Conservation (phyloP, 2,797 vertebrate genomes). For the Calcarius lapponicus region DNA sequence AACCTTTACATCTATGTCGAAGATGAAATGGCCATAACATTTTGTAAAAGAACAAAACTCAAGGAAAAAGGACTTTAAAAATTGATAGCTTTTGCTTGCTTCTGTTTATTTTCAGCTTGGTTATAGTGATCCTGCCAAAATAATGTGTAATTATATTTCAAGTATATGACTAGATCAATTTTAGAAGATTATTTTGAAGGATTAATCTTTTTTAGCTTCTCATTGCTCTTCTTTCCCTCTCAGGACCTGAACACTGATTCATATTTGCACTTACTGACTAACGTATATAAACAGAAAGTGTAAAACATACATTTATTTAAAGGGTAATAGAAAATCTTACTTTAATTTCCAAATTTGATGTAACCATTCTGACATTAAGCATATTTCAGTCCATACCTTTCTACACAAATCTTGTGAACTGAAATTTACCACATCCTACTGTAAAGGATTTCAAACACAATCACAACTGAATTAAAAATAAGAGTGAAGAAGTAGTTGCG, state of each 20-base stretch:
- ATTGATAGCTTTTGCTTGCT: neutral
- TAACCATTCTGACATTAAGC: neutral
- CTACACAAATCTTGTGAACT: neutral
- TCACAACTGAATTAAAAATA: neutral
- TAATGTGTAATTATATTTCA: neutral
- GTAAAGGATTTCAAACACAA: neutral
- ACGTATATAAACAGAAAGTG: neutral
- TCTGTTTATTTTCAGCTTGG: neutral
- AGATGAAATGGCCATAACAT: neutral
- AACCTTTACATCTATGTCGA: neutral
- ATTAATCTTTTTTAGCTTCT: neutral
- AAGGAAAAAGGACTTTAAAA: neutral
- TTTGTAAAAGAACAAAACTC: neutral
- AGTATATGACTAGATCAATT: neutral
- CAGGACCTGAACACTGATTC: neutral
- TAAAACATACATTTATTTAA: conserved; percentile 1
- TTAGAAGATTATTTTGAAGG: neutral
- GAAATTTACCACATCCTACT: neutral
- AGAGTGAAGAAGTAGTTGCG: neutral
- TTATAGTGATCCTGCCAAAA: neutral
- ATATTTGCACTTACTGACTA: neutral
- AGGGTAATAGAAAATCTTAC: neutral
- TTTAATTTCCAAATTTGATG: neutral
- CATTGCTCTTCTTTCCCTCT: neutral
- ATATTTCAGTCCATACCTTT: neutral